These are phyloP conservation scores for Onthophagus sagittarius DNA, from an alignment of 2,888 invertebrate genomes.

Conservation along the genomic window DNA sequence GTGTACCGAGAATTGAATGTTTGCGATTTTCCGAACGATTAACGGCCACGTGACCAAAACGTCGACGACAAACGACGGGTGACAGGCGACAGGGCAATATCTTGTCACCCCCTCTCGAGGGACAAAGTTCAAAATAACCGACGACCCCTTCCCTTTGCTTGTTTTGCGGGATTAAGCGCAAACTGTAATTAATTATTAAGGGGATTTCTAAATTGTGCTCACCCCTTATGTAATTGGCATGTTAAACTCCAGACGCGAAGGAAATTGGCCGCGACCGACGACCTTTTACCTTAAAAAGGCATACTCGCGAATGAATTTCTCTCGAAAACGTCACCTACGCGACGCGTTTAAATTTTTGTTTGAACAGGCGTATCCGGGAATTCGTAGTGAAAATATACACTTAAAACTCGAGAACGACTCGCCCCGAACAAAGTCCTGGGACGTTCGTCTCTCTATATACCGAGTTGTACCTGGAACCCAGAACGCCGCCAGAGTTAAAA, in stretches of 20 bases:
- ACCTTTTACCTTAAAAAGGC: not conserved
- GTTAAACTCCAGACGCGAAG: conserved; percentile 33
- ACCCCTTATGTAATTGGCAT: conserved; percentile 41
- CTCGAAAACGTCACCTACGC: conserved; percentile 14
- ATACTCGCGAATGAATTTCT: not conserved
- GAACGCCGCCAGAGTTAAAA: conserved; percentile 24
- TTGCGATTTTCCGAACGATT: conserved; percentile 35
- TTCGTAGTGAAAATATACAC: conserved; percentile 6
- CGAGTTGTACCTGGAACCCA: not conserved
- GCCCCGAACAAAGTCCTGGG: not conserved
- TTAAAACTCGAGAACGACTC: not conserved
- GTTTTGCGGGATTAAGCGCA: conserved; percentile 42
- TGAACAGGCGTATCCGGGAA: conserved; percentile 4
- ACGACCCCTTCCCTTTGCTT: conserved; percentile 33
- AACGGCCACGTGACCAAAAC: conserved; percentile 30
- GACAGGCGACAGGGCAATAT: conserved; percentile 26
- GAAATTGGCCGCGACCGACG: not conserved
- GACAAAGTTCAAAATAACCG: conserved; percentile 44
- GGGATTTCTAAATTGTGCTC: conserved; percentile 41
- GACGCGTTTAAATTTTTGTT: not conserved
- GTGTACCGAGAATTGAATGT: conserved; percentile 26
- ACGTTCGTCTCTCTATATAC: not conserved
- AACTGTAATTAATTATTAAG: conserved; percentile 46
- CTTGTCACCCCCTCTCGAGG: conserved; percentile 35
- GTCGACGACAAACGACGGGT: conserved; percentile 15